Evolutionary conservation across 2,113 vertebrate species (phyloP).

Genomic region (Calonectris borealis): DNA sequence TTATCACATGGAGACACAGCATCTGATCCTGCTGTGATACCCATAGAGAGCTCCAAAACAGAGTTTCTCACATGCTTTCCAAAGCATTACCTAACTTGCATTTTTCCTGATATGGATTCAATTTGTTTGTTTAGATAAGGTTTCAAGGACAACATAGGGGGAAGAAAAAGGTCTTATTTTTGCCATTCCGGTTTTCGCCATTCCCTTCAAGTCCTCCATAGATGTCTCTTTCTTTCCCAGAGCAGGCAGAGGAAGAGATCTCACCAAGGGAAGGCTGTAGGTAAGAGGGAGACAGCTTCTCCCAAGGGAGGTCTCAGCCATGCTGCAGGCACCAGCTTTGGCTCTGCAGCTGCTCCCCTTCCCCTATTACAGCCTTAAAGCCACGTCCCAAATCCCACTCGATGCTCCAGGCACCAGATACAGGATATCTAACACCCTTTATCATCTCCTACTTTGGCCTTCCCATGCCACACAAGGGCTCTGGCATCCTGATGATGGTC

Average conservation of each 20-base stretch:
- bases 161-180: not conserved
- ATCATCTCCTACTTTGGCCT: not conserved
- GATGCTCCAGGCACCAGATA: not conserved
- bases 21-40: conserved; percentile 32
- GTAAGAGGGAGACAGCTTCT: not conserved
- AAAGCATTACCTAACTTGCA: conserved; percentile 36
- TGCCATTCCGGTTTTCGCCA: not conserved
- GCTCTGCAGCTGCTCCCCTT: not conserved
- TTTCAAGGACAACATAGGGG: not conserved
- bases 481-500: not conserved
- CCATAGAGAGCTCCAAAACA: not conserved
- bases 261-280: not conserved
- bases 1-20: not conserved
- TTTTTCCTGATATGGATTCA: not conserved
- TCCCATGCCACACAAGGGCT: not conserved
- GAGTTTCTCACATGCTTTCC: not conserved
- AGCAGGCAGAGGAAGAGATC: not conserved
- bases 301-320: not conserved
- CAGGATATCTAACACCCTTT: not conserved
- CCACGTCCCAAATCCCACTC: not conserved
- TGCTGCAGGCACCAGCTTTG: not conserved
- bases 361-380: not conserved
- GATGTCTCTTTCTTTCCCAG: not conserved
- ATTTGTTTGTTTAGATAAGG: not conserved
- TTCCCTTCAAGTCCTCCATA: not conserved